phyloP scores from a whole-genome alignment of 2,888 invertebrate species.

The Eupithecia dodoneata region DNA sequence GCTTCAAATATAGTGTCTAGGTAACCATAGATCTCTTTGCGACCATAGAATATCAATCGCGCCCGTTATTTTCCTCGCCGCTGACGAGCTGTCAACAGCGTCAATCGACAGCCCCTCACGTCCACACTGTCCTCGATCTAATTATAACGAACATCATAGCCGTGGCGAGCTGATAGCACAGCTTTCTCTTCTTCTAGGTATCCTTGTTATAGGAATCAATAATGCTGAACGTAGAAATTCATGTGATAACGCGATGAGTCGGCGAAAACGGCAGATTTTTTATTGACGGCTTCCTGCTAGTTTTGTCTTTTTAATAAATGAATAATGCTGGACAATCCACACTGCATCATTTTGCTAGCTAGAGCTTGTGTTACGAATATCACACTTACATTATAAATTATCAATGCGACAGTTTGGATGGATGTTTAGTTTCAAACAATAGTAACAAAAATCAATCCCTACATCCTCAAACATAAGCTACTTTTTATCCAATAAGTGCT shows the following conservation, averaged over 20 bases:
- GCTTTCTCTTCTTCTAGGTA: not conserved
- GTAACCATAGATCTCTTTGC: not conserved
- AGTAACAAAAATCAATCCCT: too few species aligned
- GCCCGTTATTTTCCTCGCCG: slow-evolving; percentile 19
- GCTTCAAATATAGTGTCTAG: not conserved
- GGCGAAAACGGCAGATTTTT: too few species aligned
- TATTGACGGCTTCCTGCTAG: not conserved
- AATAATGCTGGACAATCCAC: too few species aligned
- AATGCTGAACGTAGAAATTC: not conserved
- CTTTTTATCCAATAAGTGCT: too few species aligned
- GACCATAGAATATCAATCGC: not conserved
- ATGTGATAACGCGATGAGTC: not conserved
- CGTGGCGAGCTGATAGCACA: not conserved
- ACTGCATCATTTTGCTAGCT: too few species aligned
- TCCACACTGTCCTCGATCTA: slow-evolving; percentile 24
- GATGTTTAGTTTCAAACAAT: too few species aligned
- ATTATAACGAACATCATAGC: slow-evolving; percentile 22
- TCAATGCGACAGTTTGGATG: too few species aligned
- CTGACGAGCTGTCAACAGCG: slow-evolving; percentile 44
- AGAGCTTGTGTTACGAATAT: too few species aligned
- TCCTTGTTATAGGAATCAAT: not conserved
- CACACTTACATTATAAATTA: too few species aligned
- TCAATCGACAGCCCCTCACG: slow-evolving; percentile 28
- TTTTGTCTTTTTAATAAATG: too few species aligned
- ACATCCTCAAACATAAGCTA: too few species aligned